Percentiles rank a stretch among this genome's conserved stretches.
phyloP scores from a whole-genome alignment of 2,888 invertebrate species.

The Eilema caniola region DNA sequence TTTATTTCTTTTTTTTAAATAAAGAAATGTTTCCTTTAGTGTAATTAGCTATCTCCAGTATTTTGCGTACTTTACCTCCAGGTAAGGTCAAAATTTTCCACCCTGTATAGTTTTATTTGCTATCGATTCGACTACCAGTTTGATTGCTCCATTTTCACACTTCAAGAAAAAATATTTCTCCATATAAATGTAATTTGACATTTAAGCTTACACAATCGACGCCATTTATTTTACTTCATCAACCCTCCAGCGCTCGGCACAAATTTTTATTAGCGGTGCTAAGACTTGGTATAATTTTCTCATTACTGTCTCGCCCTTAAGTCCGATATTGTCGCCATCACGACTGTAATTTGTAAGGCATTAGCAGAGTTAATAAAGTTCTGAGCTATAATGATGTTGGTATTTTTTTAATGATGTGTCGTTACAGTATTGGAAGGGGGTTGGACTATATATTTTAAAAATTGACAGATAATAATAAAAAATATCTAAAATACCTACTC shows the following conservation, averaged over 20 bases:
- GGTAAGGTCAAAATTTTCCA: too few relatives aligned
- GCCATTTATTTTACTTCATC: conserved; percentile 68
- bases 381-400: conserved; percentile 48
- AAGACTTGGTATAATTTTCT: conserved; percentile 84
- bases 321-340: conserved; percentile 67
- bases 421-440: not conserved
- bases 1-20: too few relatives aligned
- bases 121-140: too few relatives aligned
- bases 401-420: conserved; percentile 29
- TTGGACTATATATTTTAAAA: not conserved
- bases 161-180: not conserved
- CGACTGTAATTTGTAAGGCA: conserved; percentile 65
- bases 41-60: too few relatives aligned
- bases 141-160: not conserved
- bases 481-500: not conserved
- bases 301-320: conserved; percentile 74
- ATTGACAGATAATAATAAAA: not conserved
- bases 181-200: conserved; percentile 40
- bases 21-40: too few relatives aligned
- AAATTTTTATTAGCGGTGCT: conserved; percentile 84
- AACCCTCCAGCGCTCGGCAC: conserved; percentile 64
- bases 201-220: conserved; percentile 32
- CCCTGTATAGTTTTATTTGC: too few relatives aligned
- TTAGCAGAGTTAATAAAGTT: conserved; percentile 61
- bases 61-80: too few relatives aligned